Conservation (phyloP, 2,797 vertebrate genomes). For the Pipistrellus nathusii region DNA sequence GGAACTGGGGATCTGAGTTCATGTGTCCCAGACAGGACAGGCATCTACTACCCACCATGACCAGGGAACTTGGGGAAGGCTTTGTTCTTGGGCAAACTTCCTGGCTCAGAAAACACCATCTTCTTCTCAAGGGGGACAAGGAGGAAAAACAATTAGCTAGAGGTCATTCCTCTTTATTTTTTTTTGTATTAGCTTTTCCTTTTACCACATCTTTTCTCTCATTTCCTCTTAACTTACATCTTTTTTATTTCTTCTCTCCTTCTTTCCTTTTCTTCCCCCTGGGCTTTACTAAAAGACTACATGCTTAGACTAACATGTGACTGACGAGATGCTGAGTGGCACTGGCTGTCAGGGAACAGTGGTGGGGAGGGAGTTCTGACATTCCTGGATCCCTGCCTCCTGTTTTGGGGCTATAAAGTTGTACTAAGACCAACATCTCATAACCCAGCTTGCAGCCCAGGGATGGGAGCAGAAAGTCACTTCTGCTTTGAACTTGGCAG, state of each 20-base stretch:
- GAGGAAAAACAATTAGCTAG: neutral
- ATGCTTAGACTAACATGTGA: neutral
- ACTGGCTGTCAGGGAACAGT: accelerated
- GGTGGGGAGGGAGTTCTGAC: neutral
- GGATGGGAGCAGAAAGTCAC: neutral
- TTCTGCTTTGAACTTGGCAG: neutral
- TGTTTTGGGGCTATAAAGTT: neutral
- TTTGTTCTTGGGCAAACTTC: neutral
- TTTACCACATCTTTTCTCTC: neutral
- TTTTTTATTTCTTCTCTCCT: neutral
- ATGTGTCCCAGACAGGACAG: neutral
- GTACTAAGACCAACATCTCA: neutral
- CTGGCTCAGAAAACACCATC: accelerated
- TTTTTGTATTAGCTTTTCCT: neutral
- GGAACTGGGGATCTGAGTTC: neutral
- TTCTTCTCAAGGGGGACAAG: neutral
- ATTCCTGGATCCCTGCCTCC: neutral
- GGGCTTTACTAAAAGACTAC: neutral
- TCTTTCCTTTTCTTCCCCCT: neutral
- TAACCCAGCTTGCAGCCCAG: accelerated
- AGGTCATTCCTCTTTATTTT: neutral
- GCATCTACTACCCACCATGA: accelerated
- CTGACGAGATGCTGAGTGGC: accelerated
- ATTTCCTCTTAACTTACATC: neutral
- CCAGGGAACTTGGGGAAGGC: neutral